Conservation (phyloP, 2,113 vertebrate species). For the Bucco capensis region DNA sequence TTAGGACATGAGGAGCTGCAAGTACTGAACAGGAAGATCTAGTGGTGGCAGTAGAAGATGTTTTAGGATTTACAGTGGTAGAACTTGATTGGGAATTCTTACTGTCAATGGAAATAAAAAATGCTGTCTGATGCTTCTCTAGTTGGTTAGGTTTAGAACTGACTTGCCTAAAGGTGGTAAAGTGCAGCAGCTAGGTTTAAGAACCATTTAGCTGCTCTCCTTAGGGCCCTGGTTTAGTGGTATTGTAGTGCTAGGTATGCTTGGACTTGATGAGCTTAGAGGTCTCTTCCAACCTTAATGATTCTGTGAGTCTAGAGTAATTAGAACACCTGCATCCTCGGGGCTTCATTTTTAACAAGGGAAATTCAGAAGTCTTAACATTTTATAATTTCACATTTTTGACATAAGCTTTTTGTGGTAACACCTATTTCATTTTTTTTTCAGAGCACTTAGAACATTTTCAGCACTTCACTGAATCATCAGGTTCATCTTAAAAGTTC, state of each 20-base stretch:
- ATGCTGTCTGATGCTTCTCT: background rate
- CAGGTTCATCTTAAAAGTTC: background rate
- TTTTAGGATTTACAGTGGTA: background rate
- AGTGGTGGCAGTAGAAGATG: background rate
- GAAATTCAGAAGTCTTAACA: background rate
- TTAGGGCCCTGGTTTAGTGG: no score
- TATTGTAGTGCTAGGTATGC: no score
- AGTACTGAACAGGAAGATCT: background rate
- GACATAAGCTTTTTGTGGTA: background rate
- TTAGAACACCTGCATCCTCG: background rate
- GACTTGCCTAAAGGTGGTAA: background rate
- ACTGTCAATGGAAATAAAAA: background rate
- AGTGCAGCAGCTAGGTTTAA: fast-evolving
- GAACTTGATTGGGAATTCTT: background rate
- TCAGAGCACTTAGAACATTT: fast-evolving
- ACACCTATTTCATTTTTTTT: background rate
- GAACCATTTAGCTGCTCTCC: no score
- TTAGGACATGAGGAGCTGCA: background rate
- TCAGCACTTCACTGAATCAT: background rate
- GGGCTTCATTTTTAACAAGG: background rate
- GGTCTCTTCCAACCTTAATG: no score
- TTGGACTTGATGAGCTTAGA: no score
- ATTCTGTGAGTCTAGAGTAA: no score
- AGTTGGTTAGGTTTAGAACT: background rate
- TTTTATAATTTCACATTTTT: background rate